Base-by-base conservation (phyloP, 1,140 invertebrate genomes). In the Ruditapes philippinarum region DNA sequence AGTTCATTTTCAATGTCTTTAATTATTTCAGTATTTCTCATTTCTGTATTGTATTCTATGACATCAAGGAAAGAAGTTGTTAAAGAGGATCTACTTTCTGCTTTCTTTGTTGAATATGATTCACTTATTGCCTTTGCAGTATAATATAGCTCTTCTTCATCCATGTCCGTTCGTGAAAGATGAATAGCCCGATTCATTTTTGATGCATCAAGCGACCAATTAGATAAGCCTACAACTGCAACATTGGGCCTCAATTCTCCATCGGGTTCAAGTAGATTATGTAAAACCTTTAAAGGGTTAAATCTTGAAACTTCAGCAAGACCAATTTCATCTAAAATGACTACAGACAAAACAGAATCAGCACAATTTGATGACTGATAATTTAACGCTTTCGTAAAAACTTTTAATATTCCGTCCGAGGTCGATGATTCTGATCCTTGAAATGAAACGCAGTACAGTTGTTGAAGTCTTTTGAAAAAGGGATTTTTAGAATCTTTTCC, bases 151-250 rank as follows among this genome's bases (percentile, higher is more conserved):
- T 93, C 93, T 14, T 93, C 68, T 60, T 74, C 74, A 45, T 93
- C 92, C 65, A 91, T 91, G 5, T 90, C 92, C 25, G 90, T 86
- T 33, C 92, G 65, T 49, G 89, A 90, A 7, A 93, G 74, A 57
- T 91, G 90, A 28, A 93, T 91, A 22, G 86, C 92, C n/a, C 92
- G 70, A 33, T 93, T 93, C 92, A 94, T 94, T 79, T 94, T 94
- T 3, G 93, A 92, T 11, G 92, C 91, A 91, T 94, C 93, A 11
- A 94, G 68, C 19, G 92, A 84, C 93, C 93, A 94, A 45, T 94
- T 94, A 28, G 92, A 93, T 7, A 94, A 92, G 3, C 93, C 93
- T 45, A 94, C 90, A 65, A 94, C 89, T 49, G 92, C 92, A 38
- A 93, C 91, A 85, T 90, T 87, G 78, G 86, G 86, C 0, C n/a